Evolutionary conservation across 2,113 vertebrate genomes (phyloP).

Genomic region (Atherinomorus stipes): DNA sequence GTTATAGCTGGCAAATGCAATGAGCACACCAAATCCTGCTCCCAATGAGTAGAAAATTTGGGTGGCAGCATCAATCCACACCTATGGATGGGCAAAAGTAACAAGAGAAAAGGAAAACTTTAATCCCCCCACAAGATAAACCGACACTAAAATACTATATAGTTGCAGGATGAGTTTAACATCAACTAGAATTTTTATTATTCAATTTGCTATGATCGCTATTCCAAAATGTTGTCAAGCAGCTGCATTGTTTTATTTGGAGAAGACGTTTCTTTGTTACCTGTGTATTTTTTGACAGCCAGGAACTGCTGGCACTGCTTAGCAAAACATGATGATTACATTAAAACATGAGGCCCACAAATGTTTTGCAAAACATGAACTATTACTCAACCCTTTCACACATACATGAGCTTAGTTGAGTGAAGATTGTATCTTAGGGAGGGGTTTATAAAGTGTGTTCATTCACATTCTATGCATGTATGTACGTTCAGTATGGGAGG

Average conservation of each 20-base stretch:
- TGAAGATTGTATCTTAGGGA: constrained; percentile 23
- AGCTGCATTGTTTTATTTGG: background rate
- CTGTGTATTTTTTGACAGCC: background rate
- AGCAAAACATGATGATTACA: constrained; percentile 16
- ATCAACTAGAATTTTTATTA: background rate
- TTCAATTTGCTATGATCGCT: background rate
- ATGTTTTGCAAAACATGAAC: constrained; percentile 27
- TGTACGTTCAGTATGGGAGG: constrained; percentile 6
- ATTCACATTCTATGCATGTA: constrained; percentile 30
- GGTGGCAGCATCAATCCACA: constrained; percentile 98
- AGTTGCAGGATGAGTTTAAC: background rate
- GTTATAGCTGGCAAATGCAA: constrained; percentile 99
- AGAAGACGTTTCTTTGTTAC: background rate
- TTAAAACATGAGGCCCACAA: background rate
- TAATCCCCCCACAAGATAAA: background rate
- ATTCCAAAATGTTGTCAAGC: background rate
- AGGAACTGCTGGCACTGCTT: background rate
- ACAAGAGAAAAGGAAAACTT: background rate
- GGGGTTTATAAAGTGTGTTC: constrained; percentile 5
- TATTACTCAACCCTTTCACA: constrained; percentile 22
- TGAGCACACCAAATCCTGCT: constrained; percentile 96
- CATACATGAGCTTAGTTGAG: constrained; percentile 2
- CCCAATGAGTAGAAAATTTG: constrained; percentile 99
- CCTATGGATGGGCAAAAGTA: constrained; percentile 78
- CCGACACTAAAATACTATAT: background rate